Evolutionary conservation across 2,888 invertebrate species (phyloP), one percentile per base, ranked within the genome.

Genomic region (Agriopis marginaria): DNA sequence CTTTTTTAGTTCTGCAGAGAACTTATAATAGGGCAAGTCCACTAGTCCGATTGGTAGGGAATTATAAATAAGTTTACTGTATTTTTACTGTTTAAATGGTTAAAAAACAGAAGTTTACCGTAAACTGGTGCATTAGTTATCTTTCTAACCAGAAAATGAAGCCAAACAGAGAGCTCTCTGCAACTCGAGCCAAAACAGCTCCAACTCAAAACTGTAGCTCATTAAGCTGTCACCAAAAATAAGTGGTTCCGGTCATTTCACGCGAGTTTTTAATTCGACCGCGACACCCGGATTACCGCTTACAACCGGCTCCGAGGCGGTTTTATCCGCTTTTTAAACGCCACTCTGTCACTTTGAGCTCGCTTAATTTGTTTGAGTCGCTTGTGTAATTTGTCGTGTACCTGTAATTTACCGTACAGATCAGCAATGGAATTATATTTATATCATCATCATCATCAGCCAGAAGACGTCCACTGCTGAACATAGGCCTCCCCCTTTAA

Each of bases 211-310:
- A 74, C 68, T 72, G 72, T 63, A 63, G 64, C 78, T 77, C 78
- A 81, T 82, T 79, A 78, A 72, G 64, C 71, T 74, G 73, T 79
- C 76, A 75, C 76, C 77, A 74, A 70, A 75, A 77, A 75, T 78
- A 75, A 75, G 76, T 73, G 72, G 76, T 75, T 79, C 82, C 81
- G 79, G 84, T 83, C 76, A 85, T 85, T 83, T 80, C 78, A 76
- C 80, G 75, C 77, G 80, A 81, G 79, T 85, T 85, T 84, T 83
- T 80, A 83, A 83, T 80, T 78, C 76, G 62, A 77, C 79, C 77
- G 74, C 81, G 77, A 66, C 66, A 70, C 72, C 81, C 77, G 80
- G 82, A 81, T 83, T 80, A 83, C 81, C 79, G 77, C 73, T 74
- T 78, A 79, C 78, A 79, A 73, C 82, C 77, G 79, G 81, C 76